Evolutionary conservation across 30 jellyfish, hydroid and myxozoan genomes (phyloP), one percentile per base, ranked within the genome.

Genomic region (Turritopsis rubra): DNA sequence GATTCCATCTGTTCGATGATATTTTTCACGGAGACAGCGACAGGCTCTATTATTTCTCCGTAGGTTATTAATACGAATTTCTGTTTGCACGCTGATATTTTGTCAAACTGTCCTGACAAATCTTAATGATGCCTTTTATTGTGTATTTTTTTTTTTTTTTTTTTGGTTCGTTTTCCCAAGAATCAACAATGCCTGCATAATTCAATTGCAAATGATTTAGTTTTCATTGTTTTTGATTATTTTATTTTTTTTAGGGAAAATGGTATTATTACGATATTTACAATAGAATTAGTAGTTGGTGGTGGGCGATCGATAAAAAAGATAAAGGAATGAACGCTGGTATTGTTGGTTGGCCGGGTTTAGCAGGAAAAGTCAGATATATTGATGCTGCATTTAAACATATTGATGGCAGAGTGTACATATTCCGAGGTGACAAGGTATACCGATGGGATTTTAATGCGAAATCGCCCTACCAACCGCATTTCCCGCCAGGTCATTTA

Each of bases 361-460:
- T 83, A 31, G 68, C 85, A n/a, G 72, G 60, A n/a, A 68, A 68
- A 23, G 21, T 68, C 21, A 21, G 21, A 5, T 4, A 28, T 16
- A 71, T 83, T 21, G 90, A 83, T 30, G 90, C 90, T 28, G 90
- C 81, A 7, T 83, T 83, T 52, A 60, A 41, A 83, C 83, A 72
- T 1, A 72, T 53, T 24, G 87, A 83, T 72, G 79, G 87, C 25
- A 72, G 29, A 28, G 75, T 52, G 24, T 83, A 83, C 60, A 21
- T 83, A 28, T 83, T 83, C 31, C 52, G 52, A 72, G 60, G 66
- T 13, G 79, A 72, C 23, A 52, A 72, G 8, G 84, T 72, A 20
- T 83, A 72, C 30, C 65, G 87, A 41, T 80, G 87, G 87, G 81
- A 80, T n/a, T 53, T 80, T 13, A 80, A 53, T 20, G 87, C 81